A percentile compares a stretch with the other conserved stretches of the same genome.
These are phyloP conservation scores for Pseudolycoriella hygida DNA, from an alignment of 2,888 invertebrate genomes.

Conservation along the genomic window DNA sequence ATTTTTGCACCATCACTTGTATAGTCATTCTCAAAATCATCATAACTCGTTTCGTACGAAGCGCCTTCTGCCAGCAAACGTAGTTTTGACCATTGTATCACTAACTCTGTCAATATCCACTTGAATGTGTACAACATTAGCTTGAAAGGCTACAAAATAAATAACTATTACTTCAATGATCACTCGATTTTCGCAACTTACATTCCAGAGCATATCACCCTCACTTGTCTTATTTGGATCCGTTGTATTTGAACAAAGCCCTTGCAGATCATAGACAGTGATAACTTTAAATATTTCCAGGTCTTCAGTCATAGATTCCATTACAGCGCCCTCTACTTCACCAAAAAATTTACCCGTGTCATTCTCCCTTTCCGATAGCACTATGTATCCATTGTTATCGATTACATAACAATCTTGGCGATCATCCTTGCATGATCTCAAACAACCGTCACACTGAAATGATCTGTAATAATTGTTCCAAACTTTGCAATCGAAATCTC, in stretches of 20 bases:
- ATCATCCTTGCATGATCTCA: slow-evolving; percentile 38
- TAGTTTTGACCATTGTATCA: slow-evolving; percentile 23
- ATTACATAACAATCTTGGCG: slow-evolving; percentile 69
- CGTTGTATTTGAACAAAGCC: slow-evolving; percentile 37
- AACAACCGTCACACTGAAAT: slow-evolving; percentile 31
- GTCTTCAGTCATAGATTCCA: slow-evolving; percentile 49
- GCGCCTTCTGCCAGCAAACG: slow-evolving; percentile 25
- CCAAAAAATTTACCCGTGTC: slow-evolving; percentile 78
- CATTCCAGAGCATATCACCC: slow-evolving; percentile 22
- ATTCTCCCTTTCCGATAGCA: slow-evolving; percentile 41
- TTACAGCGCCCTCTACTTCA: slow-evolving; percentile 55
- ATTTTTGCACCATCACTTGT: neutral
- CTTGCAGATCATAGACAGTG: slow-evolving; percentile 72
- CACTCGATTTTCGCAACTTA: slow-evolving; percentile 13
- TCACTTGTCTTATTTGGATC: slow-evolving; percentile 24
- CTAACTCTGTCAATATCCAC: slow-evolving; percentile 28
- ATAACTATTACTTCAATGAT: neutral
- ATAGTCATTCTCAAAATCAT: slow-evolving; percentile 12
- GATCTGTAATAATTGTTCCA: neutral
- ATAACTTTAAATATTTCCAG: slow-evolving; percentile 55
- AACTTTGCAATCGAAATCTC: neutral
- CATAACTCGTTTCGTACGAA: slow-evolving; percentile 20
- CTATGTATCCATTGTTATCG: slow-evolving; percentile 79
- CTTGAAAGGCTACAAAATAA: neutral
- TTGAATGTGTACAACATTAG: slow-evolving; percentile 16